A percentile compares a stretch with the other conserved stretches of the same genome.
These are phyloP conservation scores for Drosophila barbarae DNA, from an alignment of 2,888 invertebrate species.

Conservation along the genomic window DNA sequence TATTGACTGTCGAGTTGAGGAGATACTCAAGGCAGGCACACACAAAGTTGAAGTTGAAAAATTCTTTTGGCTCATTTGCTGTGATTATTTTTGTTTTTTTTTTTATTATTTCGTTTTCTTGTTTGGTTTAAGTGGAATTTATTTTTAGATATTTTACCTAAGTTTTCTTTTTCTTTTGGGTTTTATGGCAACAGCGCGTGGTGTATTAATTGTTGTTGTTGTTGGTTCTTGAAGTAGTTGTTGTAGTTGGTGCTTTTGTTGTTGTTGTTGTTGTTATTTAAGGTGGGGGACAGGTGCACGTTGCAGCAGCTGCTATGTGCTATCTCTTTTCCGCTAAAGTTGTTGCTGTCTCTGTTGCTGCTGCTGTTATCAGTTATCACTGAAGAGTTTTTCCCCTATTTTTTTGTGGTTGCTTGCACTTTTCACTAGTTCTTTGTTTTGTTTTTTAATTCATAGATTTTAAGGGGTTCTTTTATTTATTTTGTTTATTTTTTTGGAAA, in stretches of 20 bases:
- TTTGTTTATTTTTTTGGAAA: constrained; percentile 40
- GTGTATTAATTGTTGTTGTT: constrained; percentile 37
- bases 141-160: constrained; percentile 78
- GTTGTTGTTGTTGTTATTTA: constrained; percentile 15
- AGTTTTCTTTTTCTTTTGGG: constrained; percentile 67
- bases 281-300: constrained; percentile 48
- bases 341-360: constrained; percentile 41
- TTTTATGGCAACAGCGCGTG: constrained; percentile 48
- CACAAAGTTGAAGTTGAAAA: constrained; percentile 40
- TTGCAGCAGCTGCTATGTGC: constrained; percentile 33
- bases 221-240: constrained; percentile 38
- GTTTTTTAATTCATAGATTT: constrained; percentile 3
- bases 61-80: constrained; percentile 40
- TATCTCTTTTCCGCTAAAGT: constrained; percentile 29
- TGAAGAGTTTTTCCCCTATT: constrained; percentile 29
- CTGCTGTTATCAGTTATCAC: constrained; percentile 45
- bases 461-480: constrained; percentile 13
- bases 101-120: constrained; percentile 37
- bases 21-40: constrained; percentile 11
- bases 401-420: constrained; percentile 29
- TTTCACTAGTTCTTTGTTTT: constrained; percentile 22
- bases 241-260: constrained; percentile 13
- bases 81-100: constrained; percentile 30
- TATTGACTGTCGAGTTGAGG: constrained; percentile 29
- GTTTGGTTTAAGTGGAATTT: constrained; percentile 64